Conservation (phyloP, 2,113 vertebrate species). For the Malurus elegans region DNA sequence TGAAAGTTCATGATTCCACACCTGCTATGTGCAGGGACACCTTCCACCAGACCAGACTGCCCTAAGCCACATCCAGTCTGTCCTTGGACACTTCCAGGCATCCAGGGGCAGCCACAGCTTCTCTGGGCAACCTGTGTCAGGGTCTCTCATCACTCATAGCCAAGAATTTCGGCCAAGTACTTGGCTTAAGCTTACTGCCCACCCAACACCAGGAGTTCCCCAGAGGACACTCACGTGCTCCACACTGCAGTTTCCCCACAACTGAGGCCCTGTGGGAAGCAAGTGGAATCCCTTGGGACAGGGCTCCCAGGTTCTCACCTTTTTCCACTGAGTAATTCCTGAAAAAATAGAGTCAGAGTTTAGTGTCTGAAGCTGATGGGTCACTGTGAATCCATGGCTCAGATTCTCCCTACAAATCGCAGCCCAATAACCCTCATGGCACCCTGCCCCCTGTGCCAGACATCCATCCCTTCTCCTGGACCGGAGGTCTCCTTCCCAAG, state of each 20-base stretch:
- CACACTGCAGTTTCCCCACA: fast-evolving
- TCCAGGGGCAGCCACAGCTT: neutral
- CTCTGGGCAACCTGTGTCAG: neutral
- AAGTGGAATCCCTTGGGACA: fast-evolving
- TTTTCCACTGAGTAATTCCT: neutral
- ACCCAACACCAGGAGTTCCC: fast-evolving
- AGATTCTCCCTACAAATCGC: no score
- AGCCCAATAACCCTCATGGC: neutral
- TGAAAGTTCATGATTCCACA: fast-evolving
- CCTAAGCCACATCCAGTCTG: neutral
- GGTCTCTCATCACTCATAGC: no score
- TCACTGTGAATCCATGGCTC: fast-evolving
- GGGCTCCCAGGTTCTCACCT: neutral
- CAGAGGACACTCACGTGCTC: neutral
- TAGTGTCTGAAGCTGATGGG: fast-evolving
- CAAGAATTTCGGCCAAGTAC: neutral
- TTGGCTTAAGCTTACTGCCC: neutral
- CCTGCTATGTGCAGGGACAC: neutral
- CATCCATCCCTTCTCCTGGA: fast-evolving
- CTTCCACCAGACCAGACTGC: neutral
- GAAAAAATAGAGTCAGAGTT: neutral
- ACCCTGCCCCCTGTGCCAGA: fast-evolving
- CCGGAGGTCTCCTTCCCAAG: no score
- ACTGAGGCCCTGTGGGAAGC: neutral
- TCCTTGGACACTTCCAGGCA: neutral